phyloP scores from a whole-genome alignment of 2,797 vertebrate species.

The Phalanger gymnotis region DNA sequence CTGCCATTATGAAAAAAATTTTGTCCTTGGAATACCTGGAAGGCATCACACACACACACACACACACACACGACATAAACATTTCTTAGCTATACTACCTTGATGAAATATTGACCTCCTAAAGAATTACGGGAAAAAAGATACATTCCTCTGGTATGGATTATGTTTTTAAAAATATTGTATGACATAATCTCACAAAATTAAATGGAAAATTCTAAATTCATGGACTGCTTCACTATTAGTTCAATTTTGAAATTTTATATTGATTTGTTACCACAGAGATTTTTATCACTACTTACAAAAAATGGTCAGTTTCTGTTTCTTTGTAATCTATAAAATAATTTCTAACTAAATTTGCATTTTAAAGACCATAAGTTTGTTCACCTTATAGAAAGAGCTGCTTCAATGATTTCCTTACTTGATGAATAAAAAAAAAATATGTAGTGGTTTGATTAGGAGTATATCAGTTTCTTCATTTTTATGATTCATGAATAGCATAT shows the following conservation, averaged over 20 bases:
- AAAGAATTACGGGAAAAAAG: background rate
- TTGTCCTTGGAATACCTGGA: background rate
- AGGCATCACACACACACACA: background rate
- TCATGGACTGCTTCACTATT: background rate
- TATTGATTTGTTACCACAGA: background rate
- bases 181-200: background rate
- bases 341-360: too few relatives aligned
- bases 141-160: background rate
- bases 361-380: too few relatives aligned
- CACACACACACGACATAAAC: background rate
- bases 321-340: too few relatives aligned
- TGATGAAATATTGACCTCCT: too few relatives aligned
- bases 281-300: background rate
- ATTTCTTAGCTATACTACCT: too few relatives aligned
- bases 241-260: background rate
- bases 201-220: background rate
- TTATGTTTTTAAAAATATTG: background rate
- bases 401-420: too few relatives aligned
- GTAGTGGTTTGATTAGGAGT: too few relatives aligned
- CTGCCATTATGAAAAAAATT: background rate
- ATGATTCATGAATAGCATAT: too few relatives aligned
- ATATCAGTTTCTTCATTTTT: too few relatives aligned
- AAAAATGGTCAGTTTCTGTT: background rate
- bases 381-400: too few relatives aligned
- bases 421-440: too few relatives aligned